Evolutionary conservation across 2,888 invertebrate genomes (phyloP), one percentile per base, ranked within the genome.

Genomic region (Sarcophaga variegata): DNA sequence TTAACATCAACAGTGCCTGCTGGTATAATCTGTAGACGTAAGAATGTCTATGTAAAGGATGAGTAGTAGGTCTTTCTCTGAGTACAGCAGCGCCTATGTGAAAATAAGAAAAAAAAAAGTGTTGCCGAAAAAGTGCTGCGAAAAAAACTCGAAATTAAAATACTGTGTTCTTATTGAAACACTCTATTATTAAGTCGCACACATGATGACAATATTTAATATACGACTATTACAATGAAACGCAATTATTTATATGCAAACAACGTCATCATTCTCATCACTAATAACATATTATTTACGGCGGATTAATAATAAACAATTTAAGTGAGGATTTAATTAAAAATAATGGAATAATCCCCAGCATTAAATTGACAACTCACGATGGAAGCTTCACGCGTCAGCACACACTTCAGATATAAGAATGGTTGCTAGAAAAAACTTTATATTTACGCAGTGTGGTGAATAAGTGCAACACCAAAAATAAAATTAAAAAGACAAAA

Each of bases 231-330:
- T 10, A 59, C 47, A 67, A 81, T 67, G 66, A 74, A 76, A 66
- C 66, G 45, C 49, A 47, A 37, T 54, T 81, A 64, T 78, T 67
- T 49, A 22, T 77, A 83, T 83, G 54, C 83, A 83, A 60, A 76
- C 4, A 45, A 25, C 4, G 5, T 54, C 54, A 54, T 54, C 12
- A 54, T 54, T 1, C 12, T 54, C 17, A 54, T 54, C 54, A 17
- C 14, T 37, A 37, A 37, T 37, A 37, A 10, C 37, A 37, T 37
- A 8, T 37, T 37, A 37, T 14, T 54, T 54, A 54, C 17, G 54
- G 54, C 12, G 14, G 14, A 54, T 54, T 54, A 54, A 17, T 54
- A 54, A 14, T 54, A 54, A 54, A 3, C 17, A 54, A 54, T 54
- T 54, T 54, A 17, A 54, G 17, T 54, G 12, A 37, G 37, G 37